Conservation (phyloP, 2,797 vertebrate species). For the Brachyrhaphis roseni region DNA sequence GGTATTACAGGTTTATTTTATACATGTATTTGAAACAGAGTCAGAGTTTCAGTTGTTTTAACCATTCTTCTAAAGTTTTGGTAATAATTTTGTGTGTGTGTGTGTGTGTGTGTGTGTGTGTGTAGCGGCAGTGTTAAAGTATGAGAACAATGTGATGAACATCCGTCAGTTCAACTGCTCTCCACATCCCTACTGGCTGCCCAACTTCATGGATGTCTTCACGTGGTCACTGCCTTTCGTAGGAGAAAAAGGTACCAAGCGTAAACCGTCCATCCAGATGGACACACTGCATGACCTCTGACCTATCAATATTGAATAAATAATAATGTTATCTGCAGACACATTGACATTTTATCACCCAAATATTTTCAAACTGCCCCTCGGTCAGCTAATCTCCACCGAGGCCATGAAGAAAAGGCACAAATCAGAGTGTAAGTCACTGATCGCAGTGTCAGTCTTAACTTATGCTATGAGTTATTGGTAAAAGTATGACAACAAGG, state of each 20-base stretch:
- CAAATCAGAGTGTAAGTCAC: background rate
- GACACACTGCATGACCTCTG: background rate
- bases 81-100: too few relatives aligned
- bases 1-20: background rate
- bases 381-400: background rate
- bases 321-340: background rate
- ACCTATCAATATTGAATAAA: background rate
- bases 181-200: constrained; percentile 97
- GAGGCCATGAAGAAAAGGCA: background rate
- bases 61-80: too few relatives aligned
- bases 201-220: constrained; percentile 99
- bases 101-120: background rate
- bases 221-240: constrained; percentile 98
- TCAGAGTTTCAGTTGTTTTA: background rate
- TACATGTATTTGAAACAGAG: background rate
- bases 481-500: background rate
- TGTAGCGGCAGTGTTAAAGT: constrained; percentile 96
- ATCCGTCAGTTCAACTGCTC: constrained; percentile 99
- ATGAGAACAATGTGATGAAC: constrained; percentile 99
- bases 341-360: background rate
- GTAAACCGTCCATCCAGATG: background rate
- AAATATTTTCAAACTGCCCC: background rate
- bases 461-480: background rate
- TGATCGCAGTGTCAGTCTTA: background rate
- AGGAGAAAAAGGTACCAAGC: constrained; percentile 90